Conservation (phyloP, 1,140 invertebrate species). For the Drosophila kohkoa region DNA sequence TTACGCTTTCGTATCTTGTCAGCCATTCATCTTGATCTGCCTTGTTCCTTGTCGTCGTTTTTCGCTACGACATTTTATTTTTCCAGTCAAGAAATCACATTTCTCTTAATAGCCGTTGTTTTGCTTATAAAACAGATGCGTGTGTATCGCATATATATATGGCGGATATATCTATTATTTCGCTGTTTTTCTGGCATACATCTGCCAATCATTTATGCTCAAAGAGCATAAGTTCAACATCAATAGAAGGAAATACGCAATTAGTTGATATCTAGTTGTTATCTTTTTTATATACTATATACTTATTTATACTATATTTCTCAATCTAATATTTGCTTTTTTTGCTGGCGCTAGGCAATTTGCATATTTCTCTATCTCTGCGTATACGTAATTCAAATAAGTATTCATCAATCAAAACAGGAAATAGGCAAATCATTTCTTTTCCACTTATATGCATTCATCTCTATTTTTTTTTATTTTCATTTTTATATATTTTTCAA, state of each 20-base stretch:
- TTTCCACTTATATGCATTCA: too few species aligned
- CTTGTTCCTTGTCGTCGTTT: slow-evolving; percentile 18
- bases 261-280: background rate
- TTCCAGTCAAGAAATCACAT: slow-evolving; percentile 24
- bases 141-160: background rate
- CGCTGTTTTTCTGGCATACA: slow-evolving; percentile 25
- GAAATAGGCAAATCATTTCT: background rate
- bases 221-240: slow-evolving; percentile 2
- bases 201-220: slow-evolving; percentile 52
- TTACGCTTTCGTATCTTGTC: slow-evolving; percentile 21
- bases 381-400: slow-evolving; percentile 1
- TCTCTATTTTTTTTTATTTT: too few species aligned
- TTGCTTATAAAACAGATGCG: slow-evolving; percentile 11
- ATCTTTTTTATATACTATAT: background rate
- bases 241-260: slow-evolving; percentile 8
- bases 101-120: slow-evolving; percentile 15
- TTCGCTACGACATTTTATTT: slow-evolving; percentile 23
- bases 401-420: background rate
- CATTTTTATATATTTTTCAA: background rate
- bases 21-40: slow-evolving; percentile 70
- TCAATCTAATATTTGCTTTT: background rate
- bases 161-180: slow-evolving; percentile 4
- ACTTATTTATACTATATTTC: background rate
- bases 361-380: background rate
- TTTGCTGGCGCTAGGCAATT: background rate